Conservation (phyloP, 2,113 vertebrate species). For the Trinectes maculatus region DNA sequence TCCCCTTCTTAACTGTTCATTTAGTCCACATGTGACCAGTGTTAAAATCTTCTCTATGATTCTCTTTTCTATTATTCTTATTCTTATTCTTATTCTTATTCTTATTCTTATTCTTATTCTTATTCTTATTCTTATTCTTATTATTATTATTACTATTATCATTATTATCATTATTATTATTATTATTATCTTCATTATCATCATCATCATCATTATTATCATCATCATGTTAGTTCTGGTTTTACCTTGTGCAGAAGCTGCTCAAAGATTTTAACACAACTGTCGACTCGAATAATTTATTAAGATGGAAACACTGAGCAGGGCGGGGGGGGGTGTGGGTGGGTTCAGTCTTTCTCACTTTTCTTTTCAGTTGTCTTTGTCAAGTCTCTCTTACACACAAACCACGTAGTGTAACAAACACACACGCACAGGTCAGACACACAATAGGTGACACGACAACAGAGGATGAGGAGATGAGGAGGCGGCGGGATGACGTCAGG, state of each 20-base stretch:
- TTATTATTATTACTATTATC: too few species aligned
- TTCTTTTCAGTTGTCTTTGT: too few species aligned
- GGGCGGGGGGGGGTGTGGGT: conserved; percentile 14
- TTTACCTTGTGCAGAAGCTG: neutral
- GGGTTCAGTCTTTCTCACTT: conserved; percentile 19
- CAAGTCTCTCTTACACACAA: conserved; percentile 11
- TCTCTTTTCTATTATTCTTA: too few species aligned
- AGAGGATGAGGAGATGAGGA: conserved; percentile 55
- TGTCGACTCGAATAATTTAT: conserved; percentile 31
- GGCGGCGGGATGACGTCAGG: conserved; percentile 53
- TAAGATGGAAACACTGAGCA: conserved; percentile 39
- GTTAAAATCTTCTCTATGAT: conserved; percentile 26
- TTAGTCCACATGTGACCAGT: neutral
- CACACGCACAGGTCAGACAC: conserved; percentile 35
- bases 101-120: neutral
- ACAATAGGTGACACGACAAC: conserved; percentile 40
- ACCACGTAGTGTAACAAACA: conserved; percentile 31
- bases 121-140: neutral
- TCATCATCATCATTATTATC: too few species aligned
- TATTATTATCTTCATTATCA: too few species aligned
- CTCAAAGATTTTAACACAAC: conserved; percentile 23
- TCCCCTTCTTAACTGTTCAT: conserved; percentile 41
- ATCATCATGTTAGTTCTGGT: too few species aligned
- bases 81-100: neutral
- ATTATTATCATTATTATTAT: too few species aligned